Base-by-base conservation (phyloP, 2,113 vertebrate genomes). In the Lamprotornis superbus region DNA sequence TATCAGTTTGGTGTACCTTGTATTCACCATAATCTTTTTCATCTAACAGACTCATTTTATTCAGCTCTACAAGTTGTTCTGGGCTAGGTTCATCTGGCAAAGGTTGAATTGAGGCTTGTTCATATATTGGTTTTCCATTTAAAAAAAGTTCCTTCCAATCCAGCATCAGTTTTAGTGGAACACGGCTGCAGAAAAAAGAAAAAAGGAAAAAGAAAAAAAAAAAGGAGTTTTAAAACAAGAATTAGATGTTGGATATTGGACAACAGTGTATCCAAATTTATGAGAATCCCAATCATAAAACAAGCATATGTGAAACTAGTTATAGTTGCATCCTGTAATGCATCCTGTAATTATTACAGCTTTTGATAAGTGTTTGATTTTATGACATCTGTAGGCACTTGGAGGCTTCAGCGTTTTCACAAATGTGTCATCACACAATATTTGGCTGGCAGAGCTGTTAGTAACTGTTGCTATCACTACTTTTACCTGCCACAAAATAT, bases 121-220 rank as follows among this genome's bases (percentile, higher is more conserved):
- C 98, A 89, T 99, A 99, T 56, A 99, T 96, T 49, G 99, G 98
- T 69, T 98, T 97, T 79, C 98, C 99, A 37, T 89, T 95, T 52
- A 98, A 93, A 97, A 99, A 98, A 30, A 99, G 76, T 86, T 99
- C 98, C 97, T 99, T 99, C 99, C 99, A 99, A 84, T 99, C 98
- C 83, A 93, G 92, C 97, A 99, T 98, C 96, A 98, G 27, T 95
- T 99, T 99, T 47, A 61, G 52, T 67, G 99, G 99, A 97, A 99
- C 98, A 87, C 95, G 80, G 94, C 99, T 99, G 92, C 39, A 95
- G 31, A 57, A 91, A 81, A 37, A 55, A 15, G 1, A 10, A 69
- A 90, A 83, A 79, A 22, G 23, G 27, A 13, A n/a, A n/a, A 37
- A 55, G 4, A 12, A 21, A 10, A 46, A n/a, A 53, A 42, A 33